A percentile compares a stretch with the other conserved stretches of the same genome.
phyloP scores from a whole-genome alignment of 2,888 invertebrate species.

The Anagyrus pseudococci region DNA sequence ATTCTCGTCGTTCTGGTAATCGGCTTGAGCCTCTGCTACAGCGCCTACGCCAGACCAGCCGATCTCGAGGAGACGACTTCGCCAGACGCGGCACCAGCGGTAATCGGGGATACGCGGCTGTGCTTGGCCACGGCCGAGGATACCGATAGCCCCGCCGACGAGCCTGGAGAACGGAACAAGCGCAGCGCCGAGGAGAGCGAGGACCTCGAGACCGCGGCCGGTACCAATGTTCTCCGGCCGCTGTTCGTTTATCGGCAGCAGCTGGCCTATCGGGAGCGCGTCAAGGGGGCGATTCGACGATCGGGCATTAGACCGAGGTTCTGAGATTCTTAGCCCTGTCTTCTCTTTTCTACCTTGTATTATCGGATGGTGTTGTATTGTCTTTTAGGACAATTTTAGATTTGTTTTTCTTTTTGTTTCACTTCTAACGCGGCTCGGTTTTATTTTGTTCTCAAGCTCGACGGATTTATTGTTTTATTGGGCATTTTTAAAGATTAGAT shows the following conservation, averaged over 20 bases:
- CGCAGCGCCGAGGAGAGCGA: constrained; percentile 25
- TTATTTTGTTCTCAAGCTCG: too few species aligned
- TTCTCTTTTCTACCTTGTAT: too few species aligned
- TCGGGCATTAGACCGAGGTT: constrained; percentile 1
- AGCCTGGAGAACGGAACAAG: constrained; percentile 4
- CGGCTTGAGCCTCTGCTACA: not conserved
- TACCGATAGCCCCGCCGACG: not conserved
- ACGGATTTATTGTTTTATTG: too few species aligned
- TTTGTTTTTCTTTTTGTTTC: too few species aligned
- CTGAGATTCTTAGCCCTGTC: too few species aligned
- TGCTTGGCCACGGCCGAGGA: not conserved
- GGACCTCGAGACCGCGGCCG: constrained; percentile 56
- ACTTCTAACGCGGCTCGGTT: too few species aligned
- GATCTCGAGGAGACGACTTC: not conserved
- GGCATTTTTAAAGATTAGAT: too few species aligned
- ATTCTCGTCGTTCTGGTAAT: constrained; percentile 8
- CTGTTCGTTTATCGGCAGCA: constrained; percentile 59
- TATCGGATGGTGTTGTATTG: too few species aligned
- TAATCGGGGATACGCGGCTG: not conserved
- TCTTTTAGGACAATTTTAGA: too few species aligned
- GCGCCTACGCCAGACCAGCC: not conserved
- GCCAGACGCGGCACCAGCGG: not conserved
- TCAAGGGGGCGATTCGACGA: constrained; percentile 40
- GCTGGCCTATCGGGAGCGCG: constrained; percentile 54
- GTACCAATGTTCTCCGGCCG: constrained; percentile 56